A percentile compares a stretch with the other conserved stretches of the same genome.
phyloP scores from a whole-genome alignment of 1,140 invertebrate species.

The Drosophila hydei region DNA sequence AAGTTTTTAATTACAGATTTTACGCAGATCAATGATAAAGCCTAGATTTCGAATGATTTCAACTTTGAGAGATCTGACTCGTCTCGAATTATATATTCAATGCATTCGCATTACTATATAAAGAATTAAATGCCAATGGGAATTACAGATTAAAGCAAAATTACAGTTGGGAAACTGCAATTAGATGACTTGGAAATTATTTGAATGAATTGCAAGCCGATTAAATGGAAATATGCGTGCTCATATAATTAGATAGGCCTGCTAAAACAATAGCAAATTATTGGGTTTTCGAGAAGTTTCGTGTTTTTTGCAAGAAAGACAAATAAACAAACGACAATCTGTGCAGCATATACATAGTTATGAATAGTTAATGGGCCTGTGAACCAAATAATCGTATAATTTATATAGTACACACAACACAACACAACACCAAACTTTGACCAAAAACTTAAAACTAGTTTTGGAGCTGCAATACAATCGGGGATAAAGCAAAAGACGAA shows the following conservation, averaged over 20 bases:
- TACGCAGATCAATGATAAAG: not conserved
- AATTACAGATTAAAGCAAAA: not conserved
- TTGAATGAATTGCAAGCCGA: not conserved
- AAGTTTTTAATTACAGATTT: constrained; percentile 33
- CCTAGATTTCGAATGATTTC: not conserved
- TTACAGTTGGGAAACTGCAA: not conserved
- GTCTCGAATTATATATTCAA: no score
- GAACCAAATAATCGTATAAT: constrained; percentile 47
- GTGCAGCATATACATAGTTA: constrained; percentile 37
- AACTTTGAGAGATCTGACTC: not conserved
- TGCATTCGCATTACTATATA: no score
- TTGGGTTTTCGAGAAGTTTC: constrained; percentile 14
- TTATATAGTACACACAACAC: constrained; percentile 66
- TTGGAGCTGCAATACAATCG: constrained; percentile 34
- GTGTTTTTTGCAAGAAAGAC: constrained; percentile 28
- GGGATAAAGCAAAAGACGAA: constrained; percentile 28
- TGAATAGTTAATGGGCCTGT: constrained; percentile 57
- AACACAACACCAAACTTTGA: constrained; percentile 32
- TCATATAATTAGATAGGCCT: not conserved
- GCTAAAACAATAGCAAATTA: not conserved
- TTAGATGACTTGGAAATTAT: constrained; percentile 4
- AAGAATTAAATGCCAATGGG: no score
- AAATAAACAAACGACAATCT: not conserved
- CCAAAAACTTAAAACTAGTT: constrained; percentile 65
- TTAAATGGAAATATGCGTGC: not conserved